Percentiles rank a stretch among this genome's conserved stretches.
Evolutionary conservation across 2,797 vertebrate genomes (phyloP).

Genomic region (Microchirus variegatus): DNA sequence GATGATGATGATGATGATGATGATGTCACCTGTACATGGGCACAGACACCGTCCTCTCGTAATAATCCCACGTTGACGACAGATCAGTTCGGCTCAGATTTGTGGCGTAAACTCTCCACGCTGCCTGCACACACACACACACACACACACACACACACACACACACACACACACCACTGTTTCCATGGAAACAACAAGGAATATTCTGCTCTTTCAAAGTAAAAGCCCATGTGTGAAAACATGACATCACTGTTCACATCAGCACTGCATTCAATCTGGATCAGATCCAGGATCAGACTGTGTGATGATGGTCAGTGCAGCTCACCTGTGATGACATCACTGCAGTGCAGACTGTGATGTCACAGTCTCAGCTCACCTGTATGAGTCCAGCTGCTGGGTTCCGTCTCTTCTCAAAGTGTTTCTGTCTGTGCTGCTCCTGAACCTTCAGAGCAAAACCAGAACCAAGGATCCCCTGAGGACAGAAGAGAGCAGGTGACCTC

Average conservation of each 20-base stretch:
- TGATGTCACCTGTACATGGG: constrained; percentile 95
- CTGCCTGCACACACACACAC: constrained; percentile 79
- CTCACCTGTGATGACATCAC: neutral
- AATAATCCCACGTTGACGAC: constrained; percentile 96
- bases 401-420: constrained; percentile 97
- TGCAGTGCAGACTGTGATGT: neutral
- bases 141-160: constrained; percentile 4
- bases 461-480: constrained; percentile 91
- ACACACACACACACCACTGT: neutral
- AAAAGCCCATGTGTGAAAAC: no score
- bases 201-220: no score
- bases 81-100: constrained; percentile 92
- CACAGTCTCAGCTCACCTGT: constrained; percentile 77
- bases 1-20: no score
- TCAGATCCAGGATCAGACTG: no score
- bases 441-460: constrained; percentile 98
- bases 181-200: no score
- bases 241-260: no score
- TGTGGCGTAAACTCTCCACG: constrained; percentile 97
- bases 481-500: constrained; percentile 12
- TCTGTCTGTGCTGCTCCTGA: constrained; percentile 97
- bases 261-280: no score
- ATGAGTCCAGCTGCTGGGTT: constrained; percentile 96
- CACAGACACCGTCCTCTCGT: constrained; percentile 91
- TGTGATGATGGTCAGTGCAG: no score